Evolutionary conservation across 2,797 vertebrate genomes (phyloP).

Genomic region (Channallabes apus): DNA sequence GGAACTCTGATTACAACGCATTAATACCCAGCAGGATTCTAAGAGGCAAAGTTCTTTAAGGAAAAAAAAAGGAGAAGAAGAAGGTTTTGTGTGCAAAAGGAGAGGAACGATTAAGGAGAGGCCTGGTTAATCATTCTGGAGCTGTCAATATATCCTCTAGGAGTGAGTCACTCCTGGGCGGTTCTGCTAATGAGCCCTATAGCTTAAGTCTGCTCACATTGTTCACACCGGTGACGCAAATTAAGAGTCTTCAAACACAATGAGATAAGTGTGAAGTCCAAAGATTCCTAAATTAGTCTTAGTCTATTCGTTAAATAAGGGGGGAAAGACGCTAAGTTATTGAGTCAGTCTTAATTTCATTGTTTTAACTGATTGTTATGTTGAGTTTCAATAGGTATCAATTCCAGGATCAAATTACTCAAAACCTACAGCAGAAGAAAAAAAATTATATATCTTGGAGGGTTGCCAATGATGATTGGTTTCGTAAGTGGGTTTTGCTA

Average conservation of each 20-base stretch:
- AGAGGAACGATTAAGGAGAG: constrained; percentile 41
- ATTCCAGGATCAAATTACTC: not conserved
- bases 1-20: constrained; percentile 44
- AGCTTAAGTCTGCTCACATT: constrained; percentile 14
- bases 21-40: constrained; percentile 11
- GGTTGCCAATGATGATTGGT: too few species aligned
- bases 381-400: not conserved
- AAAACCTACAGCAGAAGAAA: not conserved
- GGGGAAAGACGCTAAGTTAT: not conserved
- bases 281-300: constrained; percentile 9
- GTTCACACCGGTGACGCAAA: constrained; percentile 6
- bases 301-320: not conserved
- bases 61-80: constrained; percentile 9
- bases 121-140: constrained; percentile 53
- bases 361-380: not conserved
- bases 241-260: constrained; percentile 5
- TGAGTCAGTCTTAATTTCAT: not conserved
- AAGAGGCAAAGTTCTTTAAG: constrained; percentile 51
- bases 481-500: not conserved
- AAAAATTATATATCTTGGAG: not conserved
- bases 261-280: constrained; percentile 10
- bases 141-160: constrained; percentile 42
- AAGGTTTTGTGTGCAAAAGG: constrained; percentile 38
- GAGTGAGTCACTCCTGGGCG: constrained; percentile 40
- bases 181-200: constrained; percentile 31